These are phyloP conservation scores for Acrocephalus arundinaceus DNA, from an alignment of 2,113 vertebrate species.

Conservation along the genomic window DNA sequence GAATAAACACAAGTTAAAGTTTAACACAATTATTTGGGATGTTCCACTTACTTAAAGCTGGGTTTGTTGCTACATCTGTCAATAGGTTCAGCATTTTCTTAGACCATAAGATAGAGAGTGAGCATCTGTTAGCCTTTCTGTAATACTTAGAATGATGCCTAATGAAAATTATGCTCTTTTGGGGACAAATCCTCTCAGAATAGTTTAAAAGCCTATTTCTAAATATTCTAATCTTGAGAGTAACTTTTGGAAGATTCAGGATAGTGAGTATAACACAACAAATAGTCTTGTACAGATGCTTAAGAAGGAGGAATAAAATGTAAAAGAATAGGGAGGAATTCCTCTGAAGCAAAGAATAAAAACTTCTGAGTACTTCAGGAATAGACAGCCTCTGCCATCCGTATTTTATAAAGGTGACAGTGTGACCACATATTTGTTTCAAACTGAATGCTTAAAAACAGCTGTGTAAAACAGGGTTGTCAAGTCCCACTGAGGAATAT, in stretches of 20 bases:
- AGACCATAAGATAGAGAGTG: background rate
- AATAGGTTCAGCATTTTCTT: background rate
- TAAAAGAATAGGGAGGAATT: background rate
- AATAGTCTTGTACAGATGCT: background rate
- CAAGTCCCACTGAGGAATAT: background rate
- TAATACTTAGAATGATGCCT: background rate
- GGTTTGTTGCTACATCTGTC: background rate
- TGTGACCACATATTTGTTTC: background rate
- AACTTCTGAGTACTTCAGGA: background rate
- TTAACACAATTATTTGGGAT: background rate
- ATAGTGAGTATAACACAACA: background rate
- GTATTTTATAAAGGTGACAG: background rate
- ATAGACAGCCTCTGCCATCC: rapidly evolving
- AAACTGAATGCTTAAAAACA: background rate
- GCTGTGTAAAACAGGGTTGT: background rate
- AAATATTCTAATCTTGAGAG: background rate
- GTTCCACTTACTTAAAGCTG: slow-evolving; percentile 1
- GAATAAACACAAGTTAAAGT: slow-evolving; percentile 28
- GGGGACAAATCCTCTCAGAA: background rate
- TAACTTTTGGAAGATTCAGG: background rate
- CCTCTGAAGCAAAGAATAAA: background rate
- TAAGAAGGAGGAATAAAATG: background rate
- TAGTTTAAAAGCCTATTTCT: background rate
- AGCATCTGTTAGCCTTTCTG: background rate
- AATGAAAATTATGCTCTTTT: background rate